phyloP scores from a whole-genome alignment of 2,113 vertebrate species.

The Neomonachus schauinslandi region DNA sequence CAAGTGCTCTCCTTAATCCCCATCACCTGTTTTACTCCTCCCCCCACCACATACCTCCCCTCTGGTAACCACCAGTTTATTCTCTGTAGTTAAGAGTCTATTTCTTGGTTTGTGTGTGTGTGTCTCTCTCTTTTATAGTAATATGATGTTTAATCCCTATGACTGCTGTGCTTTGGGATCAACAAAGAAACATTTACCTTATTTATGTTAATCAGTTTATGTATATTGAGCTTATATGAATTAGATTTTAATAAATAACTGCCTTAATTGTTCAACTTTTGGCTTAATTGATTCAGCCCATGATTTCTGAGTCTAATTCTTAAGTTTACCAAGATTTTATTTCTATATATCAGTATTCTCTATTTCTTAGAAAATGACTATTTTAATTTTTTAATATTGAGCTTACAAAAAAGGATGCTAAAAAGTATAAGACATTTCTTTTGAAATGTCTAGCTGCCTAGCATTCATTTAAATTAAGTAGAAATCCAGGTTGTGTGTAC shows the following conservation, averaged over 20 bases:
- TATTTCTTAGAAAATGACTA: conserved; percentile 45
- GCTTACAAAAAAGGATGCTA: neutral
- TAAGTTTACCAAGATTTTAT: conserved; percentile 31
- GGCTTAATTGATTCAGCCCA: neutral
- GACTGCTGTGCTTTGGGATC: neutral
- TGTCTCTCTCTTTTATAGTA: neutral
- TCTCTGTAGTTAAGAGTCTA: neutral
- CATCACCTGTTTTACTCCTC: neutral
- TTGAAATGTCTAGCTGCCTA: neutral
- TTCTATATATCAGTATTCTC: neutral
- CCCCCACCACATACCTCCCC: neutral
- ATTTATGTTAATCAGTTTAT: conserved; percentile 2
- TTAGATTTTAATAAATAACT: neutral
- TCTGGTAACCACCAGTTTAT: neutral
- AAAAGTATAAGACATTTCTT: neutral
- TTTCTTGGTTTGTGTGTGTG: neutral
- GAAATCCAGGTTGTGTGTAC: neutral
- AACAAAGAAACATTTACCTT: conserved; percentile 43
- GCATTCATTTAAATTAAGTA: conserved; percentile 43
- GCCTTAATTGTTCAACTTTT: neutral
- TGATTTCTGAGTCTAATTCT: conserved; percentile 2
- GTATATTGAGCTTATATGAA: neutral
- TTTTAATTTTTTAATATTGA: conserved; percentile 7
- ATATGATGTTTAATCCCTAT: neutral
- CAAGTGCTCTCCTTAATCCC: neutral